A percentile compares a stretch with the other conserved stretches of the same genome.
These are phyloP conservation scores for Myopa testacea DNA, from an alignment of 2,888 invertebrate genomes.

Conservation along the genomic window DNA sequence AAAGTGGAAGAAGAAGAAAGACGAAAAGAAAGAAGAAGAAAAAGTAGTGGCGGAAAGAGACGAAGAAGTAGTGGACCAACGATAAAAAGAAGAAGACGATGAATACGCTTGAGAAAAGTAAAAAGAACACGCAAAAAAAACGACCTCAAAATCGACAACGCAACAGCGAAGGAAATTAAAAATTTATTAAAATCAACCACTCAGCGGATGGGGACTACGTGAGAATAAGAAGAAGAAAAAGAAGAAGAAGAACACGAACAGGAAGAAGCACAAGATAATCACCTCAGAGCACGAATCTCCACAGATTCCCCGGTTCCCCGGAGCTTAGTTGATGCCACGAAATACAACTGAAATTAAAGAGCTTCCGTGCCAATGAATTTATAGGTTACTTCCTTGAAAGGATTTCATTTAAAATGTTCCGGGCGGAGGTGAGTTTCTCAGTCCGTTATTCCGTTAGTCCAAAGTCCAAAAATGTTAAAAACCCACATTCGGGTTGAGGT, in stretches of 20 bases:
- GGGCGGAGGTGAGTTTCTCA: too few relatives aligned
- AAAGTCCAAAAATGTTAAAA: too few relatives aligned
- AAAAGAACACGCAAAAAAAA: neutral
- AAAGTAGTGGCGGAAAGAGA: neutral
- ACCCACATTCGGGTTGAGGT: too few relatives aligned
- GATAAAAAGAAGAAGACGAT: neutral
- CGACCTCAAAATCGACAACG: neutral
- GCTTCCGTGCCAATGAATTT: slow-evolving; percentile 21
- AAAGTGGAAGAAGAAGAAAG: neutral
- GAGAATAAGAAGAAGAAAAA: neutral
- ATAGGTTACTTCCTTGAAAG: slow-evolving; percentile 7
- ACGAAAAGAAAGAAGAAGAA: neutral
- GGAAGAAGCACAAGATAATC: neutral
- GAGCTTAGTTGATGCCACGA: neutral
- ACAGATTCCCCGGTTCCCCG: neutral
- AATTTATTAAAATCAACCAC: slow-evolving; percentile 2
- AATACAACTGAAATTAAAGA: neutral
- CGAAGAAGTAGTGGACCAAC: neutral
- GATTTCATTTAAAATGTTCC: slow-evolving; percentile 3
- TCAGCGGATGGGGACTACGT: neutral
- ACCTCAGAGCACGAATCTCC: neutral
- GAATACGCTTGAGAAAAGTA: neutral
- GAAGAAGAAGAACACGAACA: too few relatives aligned
- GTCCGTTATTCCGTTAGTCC: too few relatives aligned
- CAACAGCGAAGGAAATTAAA: slow-evolving; percentile 13